Percentiles rank a stretch among this genome's conserved stretches.
Conservation (phyloP, 2,888 invertebrate species). For the Adelognathus sp. region DNA sequence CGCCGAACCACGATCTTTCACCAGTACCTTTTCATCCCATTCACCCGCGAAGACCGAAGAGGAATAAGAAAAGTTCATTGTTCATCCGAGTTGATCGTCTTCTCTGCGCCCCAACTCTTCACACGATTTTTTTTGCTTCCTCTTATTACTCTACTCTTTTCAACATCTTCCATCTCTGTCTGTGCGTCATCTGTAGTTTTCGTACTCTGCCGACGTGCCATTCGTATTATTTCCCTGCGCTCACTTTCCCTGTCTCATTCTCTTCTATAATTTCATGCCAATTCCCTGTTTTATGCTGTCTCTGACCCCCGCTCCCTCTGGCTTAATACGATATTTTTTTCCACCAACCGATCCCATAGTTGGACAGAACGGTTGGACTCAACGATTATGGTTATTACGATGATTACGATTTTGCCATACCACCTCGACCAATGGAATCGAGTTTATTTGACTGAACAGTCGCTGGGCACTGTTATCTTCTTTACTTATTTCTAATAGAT, state of each 20-base stretch:
- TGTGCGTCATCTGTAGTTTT: conserved; percentile 47
- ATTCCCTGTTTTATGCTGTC: not conserved
- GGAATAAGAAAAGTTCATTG: conserved; percentile 55
- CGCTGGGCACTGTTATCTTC: not conserved
- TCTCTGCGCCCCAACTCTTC: not conserved
- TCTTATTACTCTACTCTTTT: conserved; percentile 13
- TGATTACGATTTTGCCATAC: conserved; percentile 55
- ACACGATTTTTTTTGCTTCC: not conserved
- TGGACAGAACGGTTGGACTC: conserved; percentile 43
- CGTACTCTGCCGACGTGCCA: conserved; percentile 42
- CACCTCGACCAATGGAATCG: conserved; percentile 52
- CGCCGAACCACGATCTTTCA: conserved; percentile 7
- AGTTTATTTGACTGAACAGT: conserved; percentile 54
- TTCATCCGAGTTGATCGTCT: conserved; percentile 23
- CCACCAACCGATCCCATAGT: conserved; percentile 36
- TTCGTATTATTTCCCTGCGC: conserved; percentile 43
- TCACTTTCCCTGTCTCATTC: conserved; percentile 28
- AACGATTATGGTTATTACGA: conserved; percentile 57
- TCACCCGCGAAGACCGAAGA: conserved; percentile 19
- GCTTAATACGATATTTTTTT: conserved; percentile 23
- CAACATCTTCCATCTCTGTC: not conserved
- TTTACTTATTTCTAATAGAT: not conserved
- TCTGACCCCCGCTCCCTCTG: not conserved
- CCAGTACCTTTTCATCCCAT: not conserved
- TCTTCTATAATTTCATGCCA: conserved; percentile 28